Conservation (phyloP, 2,888 invertebrate species). For the Gasteruption jaculator region DNA sequence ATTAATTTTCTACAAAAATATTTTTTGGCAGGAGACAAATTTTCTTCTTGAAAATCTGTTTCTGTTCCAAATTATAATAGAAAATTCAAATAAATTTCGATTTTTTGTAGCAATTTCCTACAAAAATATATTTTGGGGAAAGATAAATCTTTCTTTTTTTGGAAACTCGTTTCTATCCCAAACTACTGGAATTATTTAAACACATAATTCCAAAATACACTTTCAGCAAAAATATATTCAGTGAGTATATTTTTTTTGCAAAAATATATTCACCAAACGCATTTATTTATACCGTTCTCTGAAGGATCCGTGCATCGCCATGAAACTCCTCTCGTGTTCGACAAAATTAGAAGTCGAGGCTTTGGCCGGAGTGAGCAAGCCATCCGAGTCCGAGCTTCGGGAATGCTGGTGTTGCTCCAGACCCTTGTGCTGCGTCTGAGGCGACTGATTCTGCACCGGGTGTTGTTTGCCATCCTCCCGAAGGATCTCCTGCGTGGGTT, state of each 20-base stretch:
- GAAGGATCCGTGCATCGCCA: conserved; percentile 39
- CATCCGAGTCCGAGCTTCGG: conserved; percentile 72
- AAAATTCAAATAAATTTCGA: too few species aligned
- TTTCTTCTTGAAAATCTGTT: too few species aligned
- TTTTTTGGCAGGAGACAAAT: too few species aligned
- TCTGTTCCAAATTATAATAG: too few species aligned
- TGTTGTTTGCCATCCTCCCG: too few species aligned
- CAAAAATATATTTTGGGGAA: too few species aligned
- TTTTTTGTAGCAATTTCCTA: too few species aligned
- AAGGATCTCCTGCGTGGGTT: conserved; percentile 9
- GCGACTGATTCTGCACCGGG: conserved; percentile 26
- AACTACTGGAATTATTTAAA: too few species aligned
- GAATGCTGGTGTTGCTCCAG: conserved; percentile 56
- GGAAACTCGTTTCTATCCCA: too few species aligned
- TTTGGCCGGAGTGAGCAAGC: conserved; percentile 65
- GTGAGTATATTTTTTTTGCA: neutral
- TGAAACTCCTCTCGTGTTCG: conserved; percentile 39
- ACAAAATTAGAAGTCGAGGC: conserved; percentile 38
- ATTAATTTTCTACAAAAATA: too few species aligned
- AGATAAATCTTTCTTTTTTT: too few species aligned
- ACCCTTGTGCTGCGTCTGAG: conserved; percentile 24
- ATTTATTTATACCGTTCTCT: conserved; percentile 40
- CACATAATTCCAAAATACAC: too few species aligned
- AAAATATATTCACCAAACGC: neutral
- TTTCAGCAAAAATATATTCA: neutral